These are phyloP conservation scores for Myzus persicae DNA, from an alignment of 1,140 invertebrate genomes.

Conservation along the genomic window DNA sequence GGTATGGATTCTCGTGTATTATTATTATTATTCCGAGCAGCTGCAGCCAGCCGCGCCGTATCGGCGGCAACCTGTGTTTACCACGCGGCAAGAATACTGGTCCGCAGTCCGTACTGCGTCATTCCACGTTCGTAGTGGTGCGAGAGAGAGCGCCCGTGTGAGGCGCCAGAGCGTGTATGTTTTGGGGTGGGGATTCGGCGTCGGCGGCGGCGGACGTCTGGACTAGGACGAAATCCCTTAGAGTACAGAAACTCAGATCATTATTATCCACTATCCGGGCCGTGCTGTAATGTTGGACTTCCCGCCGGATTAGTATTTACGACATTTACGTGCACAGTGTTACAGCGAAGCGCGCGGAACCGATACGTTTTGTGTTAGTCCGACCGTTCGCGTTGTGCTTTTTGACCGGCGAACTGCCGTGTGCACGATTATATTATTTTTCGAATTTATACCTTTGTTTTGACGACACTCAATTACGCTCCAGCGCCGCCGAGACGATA, in stretches of 20 bases:
- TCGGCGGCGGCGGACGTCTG: not conserved
- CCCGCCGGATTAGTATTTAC: no score
- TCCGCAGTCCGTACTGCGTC: not conserved
- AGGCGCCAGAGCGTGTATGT: not conserved
- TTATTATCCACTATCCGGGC: no score
- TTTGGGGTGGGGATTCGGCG: not conserved
- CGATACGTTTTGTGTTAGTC: not conserved
- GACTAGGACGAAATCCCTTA: not conserved
- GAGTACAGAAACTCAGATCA: no score
- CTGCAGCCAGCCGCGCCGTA: no score
- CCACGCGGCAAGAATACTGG: no score
- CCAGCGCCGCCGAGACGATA: not conserved
- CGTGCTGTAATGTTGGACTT: no score
- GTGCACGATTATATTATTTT: no score
- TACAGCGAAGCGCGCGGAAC: no score
- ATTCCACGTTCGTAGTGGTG: not conserved
- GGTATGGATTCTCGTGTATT: no score
- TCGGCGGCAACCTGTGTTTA: not conserved
- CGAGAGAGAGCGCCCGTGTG: not conserved
- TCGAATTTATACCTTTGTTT: not conserved
- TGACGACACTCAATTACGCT: not conserved
- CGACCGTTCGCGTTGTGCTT: not conserved
- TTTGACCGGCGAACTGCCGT: not conserved
- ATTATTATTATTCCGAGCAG: no score
- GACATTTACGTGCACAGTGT: no score